A percentile compares a stretch with the other conserved stretches of the same genome.
phyloP scores from a whole-genome alignment of 37 sponge, comb jelly and placozoan genomes.

The Beroe forskalii region DNA sequence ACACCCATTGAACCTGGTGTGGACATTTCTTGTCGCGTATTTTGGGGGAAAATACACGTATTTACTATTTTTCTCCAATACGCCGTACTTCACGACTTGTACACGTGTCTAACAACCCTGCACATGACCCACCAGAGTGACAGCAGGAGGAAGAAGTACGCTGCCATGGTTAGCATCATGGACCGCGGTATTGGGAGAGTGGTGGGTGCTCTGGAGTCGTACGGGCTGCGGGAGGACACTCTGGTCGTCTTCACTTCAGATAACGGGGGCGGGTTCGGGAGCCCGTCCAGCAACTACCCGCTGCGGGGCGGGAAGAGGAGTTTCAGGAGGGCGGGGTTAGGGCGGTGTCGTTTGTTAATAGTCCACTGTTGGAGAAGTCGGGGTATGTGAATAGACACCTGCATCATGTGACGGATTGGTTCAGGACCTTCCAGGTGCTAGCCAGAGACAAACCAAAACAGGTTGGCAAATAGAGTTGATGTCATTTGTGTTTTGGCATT shows the following conservation, averaged over 20 bases:
- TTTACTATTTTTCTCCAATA: no score
- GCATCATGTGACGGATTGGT: constrained; percentile 56
- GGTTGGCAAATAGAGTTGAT: not conserved
- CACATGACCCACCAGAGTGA: not conserved
- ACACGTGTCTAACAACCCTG: not conserved
- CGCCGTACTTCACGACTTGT: no score
- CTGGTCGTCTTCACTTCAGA: not conserved
- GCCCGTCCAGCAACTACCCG: not conserved
- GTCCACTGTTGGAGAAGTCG: not conserved
- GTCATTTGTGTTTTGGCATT: no score
- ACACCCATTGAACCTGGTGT: no score
- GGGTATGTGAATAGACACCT: not conserved
- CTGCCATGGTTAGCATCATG: not conserved
- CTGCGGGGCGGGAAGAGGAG: constrained; percentile 14
- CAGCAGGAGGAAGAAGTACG: not conserved
- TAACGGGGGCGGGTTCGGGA: not conserved
- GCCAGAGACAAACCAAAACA: not conserved
- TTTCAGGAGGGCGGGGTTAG: not conserved
- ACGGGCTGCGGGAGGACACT: not conserved
- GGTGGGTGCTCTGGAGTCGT: not conserved
- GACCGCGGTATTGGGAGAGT: not conserved
- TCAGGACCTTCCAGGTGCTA: not conserved
- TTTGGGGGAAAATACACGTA: no score
- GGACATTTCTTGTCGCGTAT: no score
- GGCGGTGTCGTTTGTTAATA: not conserved